Base-by-base conservation (phyloP, 2,888 invertebrate species). In the Choreutis nemorana region DNA sequence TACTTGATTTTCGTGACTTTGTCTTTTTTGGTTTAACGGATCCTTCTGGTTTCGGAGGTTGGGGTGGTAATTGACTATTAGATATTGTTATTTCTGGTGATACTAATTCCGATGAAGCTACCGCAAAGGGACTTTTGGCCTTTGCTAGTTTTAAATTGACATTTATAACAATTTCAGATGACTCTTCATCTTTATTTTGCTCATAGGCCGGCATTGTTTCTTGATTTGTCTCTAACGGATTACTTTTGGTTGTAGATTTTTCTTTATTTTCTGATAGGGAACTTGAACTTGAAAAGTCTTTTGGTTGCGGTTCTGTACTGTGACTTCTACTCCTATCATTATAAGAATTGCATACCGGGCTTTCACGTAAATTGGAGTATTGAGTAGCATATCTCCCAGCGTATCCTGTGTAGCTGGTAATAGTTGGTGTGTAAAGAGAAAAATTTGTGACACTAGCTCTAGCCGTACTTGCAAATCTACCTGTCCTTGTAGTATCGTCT, bases 401-500 rank as follows among this genome's bases (percentile, higher is more conserved):
- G 34, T 77, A 77, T 9, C 77, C 68, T 8, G 68, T 73, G 33
- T 78, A 78, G 37, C 45, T 71, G 40, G 45, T 67, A 37, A 51
- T 45, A 37, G 44, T 65, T 30, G 77, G 71, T 22, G 86, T 64
- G 48, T 84, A 87, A 23, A 85, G 81, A 2, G 85, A 81, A 87
- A 87, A 87, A 32, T 85, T 83, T 3, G 83, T 71, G 3, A 81
- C 62, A 30, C 81, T 80, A 2, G 85, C 67, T 44, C 86, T 81
- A n/a, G 83, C 81, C 6, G 82, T 75, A 36, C 64, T 66, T 11
- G 64, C 72, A 61, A 84, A 89, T 43, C 87, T 70, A 27, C 87
- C 84, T 26, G 81, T 80, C 40, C 87, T 79, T 2, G 88, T 84
- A 0, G 84, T 71, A 42, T 89, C 89, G 38, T 89, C 89, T 46